Conservation (phyloP, 2,797 vertebrate genomes). For the Macropus fuliginosus region DNA sequence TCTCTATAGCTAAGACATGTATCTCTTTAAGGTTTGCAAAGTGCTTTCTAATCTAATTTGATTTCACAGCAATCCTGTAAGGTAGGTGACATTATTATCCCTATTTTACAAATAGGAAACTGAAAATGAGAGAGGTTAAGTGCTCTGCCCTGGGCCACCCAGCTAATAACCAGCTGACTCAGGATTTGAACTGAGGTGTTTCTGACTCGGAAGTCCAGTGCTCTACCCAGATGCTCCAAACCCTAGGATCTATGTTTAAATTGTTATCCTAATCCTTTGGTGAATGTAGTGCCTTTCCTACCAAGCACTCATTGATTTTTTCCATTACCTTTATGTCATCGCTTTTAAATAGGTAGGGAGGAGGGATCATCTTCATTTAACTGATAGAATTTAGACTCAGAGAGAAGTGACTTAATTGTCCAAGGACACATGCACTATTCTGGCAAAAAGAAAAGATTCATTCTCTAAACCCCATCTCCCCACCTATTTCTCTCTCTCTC, state of each 20-base stretch:
- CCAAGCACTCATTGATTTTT: neutral
- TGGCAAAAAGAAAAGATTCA: neutral
- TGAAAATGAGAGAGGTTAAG: neutral
- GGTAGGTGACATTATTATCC: neutral
- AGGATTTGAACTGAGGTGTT: neutral
- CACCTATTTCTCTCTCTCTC: no score
- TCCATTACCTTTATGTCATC: neutral
- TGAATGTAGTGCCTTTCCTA: neutral
- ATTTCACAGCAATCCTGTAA: neutral
- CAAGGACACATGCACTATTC: neutral
- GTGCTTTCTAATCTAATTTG: neutral
- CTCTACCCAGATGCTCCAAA: neutral
- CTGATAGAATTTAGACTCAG: neutral
- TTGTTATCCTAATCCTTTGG: neutral
- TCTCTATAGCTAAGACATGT: neutral
- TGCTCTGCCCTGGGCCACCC: neutral
- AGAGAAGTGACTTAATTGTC: neutral
- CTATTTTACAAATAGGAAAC: neutral
- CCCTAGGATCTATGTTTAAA: neutral
- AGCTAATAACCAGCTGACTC: neutral
- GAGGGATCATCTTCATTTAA: neutral
- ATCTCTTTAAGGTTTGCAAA: neutral
- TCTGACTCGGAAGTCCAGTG: neutral
- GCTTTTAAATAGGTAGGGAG: neutral
- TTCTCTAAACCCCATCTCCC: neutral